Evolutionary conservation across 35 echinoderm and acorn worm species (phyloP), one percentile per base, ranked within the genome.

Genomic region (Diadema setosum): DNA sequence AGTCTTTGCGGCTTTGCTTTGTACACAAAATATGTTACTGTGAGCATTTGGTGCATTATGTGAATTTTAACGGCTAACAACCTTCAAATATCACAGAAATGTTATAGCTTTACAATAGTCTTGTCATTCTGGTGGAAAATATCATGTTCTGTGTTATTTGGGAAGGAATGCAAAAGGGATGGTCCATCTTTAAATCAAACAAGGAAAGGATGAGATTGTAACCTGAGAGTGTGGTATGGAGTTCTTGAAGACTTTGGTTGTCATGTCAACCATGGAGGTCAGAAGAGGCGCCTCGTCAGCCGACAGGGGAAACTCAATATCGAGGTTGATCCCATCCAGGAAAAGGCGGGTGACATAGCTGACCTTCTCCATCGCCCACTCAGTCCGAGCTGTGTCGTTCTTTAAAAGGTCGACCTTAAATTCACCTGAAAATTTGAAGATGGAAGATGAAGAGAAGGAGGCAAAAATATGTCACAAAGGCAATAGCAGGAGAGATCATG

Each of bases 311-410:
- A 86, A 83, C 65, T 99, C 96, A 27, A 93, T 95, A 34, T 99
- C 96, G 44, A 98, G 91, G 74, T 99, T 99, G 21, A 99, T 95
- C 33, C 96, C 96, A 59, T 99, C 96, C 89, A 99, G 46, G 74
- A 83, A 76, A 75, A 91, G 70, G 27, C 39, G 46, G 3, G 87
- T 86, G 4, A 90, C 85, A 33, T 60, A 50, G 17, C 87, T 46
- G 14, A 99, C 65, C 40, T 76, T 37, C 12, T 84, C n/a, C 40
- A 69, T 83, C 2, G 95, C 80, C 96, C 96, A 99, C 20, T 82
- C 48, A 1, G 57, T 90, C 0, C 89, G 70, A 34, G 81, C 83
- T 0, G 48, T 32, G 32, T 60, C 45, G 50, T 92, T 84, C 15
- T 32, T 86, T 8, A 99, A 83, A 40, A 65, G 76, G 5, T 57